Evolutionary conservation across 2,888 invertebrate genomes (phyloP).

Genomic region (Zele albiditarsus): DNA sequence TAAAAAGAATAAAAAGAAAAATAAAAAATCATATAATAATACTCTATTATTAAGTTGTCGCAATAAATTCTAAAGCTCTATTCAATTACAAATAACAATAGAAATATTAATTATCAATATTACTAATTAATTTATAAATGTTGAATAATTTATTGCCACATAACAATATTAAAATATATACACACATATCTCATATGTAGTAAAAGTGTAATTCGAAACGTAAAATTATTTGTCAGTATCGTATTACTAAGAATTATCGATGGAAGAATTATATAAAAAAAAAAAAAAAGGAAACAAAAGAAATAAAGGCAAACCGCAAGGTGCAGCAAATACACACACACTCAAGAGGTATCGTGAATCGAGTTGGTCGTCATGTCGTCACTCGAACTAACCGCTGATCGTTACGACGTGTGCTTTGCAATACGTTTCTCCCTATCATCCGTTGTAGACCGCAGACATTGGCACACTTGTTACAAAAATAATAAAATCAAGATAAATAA

Average conservation of each 20-base stretch:
- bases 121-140: too few species aligned
- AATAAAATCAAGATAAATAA: neutral
- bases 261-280: slow-evolving; percentile 3
- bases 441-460: slow-evolving; percentile 13
- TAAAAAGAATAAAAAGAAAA: slow-evolving; percentile 20
- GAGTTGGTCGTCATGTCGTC: slow-evolving; percentile 27
- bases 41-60: neutral
- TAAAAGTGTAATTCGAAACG: slow-evolving; percentile 62
- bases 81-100: too few species aligned
- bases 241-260: slow-evolving; percentile 65
- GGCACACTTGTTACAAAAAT: neutral
- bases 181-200: neutral
- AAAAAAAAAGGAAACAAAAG: slow-evolving; percentile 33
- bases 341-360: neutral
- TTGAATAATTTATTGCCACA: too few species aligned
- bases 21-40: neutral
- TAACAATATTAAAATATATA: neutral
- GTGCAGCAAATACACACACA: slow-evolving; percentile 44
- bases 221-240: slow-evolving; percentile 67
- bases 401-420: slow-evolving; percentile 35
- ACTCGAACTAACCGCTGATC: slow-evolving; percentile 20
- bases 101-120: too few species aligned
- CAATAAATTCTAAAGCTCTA: too few species aligned
- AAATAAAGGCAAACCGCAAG: slow-evolving; percentile 52
- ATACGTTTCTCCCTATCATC: slow-evolving; percentile 1